Evolutionary conservation across 2,888 invertebrate genomes (phyloP).

Genomic region (Selenia dentaria): DNA sequence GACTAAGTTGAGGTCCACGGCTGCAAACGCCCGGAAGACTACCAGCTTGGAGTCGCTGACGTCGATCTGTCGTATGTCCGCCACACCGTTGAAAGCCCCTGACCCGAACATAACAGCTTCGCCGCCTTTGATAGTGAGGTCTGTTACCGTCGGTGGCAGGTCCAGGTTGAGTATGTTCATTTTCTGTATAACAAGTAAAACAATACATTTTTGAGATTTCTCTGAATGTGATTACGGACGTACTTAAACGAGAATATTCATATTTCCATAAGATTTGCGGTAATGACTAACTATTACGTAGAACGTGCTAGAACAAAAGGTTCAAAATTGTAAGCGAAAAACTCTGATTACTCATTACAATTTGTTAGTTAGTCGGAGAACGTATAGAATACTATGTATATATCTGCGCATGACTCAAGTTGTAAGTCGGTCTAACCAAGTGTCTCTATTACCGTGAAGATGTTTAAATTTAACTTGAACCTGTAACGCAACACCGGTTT

Average conservation of each 20-base stretch:
- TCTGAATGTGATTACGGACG: too few relatives aligned
- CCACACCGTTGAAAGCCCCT: conserved; percentile 82
- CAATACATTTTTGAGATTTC: background rate
- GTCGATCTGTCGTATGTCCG: conserved; percentile 81
- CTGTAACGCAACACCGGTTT: conserved; percentile 10
- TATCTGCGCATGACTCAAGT: conserved; percentile 11
- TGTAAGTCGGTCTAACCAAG: conserved; percentile 4
- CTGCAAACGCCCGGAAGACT: conserved; percentile 84
- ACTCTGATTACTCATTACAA: conserved; percentile 25
- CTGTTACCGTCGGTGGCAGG: conserved; percentile 84
- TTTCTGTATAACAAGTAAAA: conserved; percentile 55
- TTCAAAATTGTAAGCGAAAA: conserved; percentile 7
- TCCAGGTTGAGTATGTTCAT: conserved; percentile 75
- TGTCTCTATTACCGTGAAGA: conserved; percentile 3
- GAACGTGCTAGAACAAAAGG: conserved; percentile 9
- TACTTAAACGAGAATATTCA: too few relatives aligned
- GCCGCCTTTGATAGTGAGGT: conserved; percentile 84
- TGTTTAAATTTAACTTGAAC: conserved; percentile 30
- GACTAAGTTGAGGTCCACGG: conserved; percentile 84
- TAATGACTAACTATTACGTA: conserved; percentile 8
- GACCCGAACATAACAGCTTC: conserved; percentile 79
- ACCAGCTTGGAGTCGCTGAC: conserved; percentile 80
- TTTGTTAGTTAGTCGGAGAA: background rate
- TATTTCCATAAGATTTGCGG: background rate
- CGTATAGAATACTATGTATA: background rate